Base-by-base conservation (phyloP, 2,113 vertebrate genomes). In the Salvator merianae region DNA sequence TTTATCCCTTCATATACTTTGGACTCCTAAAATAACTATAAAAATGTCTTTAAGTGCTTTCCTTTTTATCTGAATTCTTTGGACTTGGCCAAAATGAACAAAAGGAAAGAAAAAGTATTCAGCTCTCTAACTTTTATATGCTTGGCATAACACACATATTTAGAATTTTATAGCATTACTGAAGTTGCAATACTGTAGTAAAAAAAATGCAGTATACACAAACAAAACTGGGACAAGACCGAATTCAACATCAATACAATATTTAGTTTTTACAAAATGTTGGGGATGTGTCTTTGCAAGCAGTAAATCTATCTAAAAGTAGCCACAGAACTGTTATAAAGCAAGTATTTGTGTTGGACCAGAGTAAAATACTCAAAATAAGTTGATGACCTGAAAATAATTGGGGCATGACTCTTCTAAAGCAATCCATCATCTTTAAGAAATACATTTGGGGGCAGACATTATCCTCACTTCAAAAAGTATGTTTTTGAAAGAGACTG, bases 341-440 rank as follows among this genome's bases (percentile, higher is more conserved):
- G 1, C 71, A 81, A 86, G 81, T 81, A 47, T 4, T 87, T 86
- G 79, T 10, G 12, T 20, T 77, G 77, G 88, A 86, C 38, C 3
- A 88, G 91, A 90, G 77, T 71, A 84, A 90, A 88, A 7, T 86
- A 18, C 20, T 89, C 71, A 63, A 12, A 59, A 0, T 65, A 88
- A 86, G 71, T 0, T 26, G 66, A 74, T 66, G 43, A 88, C 20
- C 32, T 62, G 53, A 92, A 93, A 85, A 85, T 76, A 89, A 87
- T 16, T 12, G 40, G 53, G 26, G 32, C 47, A 84, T 74, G 16
- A 88, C 83, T 75, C 84, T 75, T 84, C 85, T 86, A 91, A 90
- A 14, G 32, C 38, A 89, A 86, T 82, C 40, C 32, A 91, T 74
- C 72, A 84, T 12, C n/a, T 36, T 65, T 88, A 65, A 75, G 47